Base-by-base conservation (phyloP, 2,888 invertebrate genomes). In the Celastrina argiolus region DNA sequence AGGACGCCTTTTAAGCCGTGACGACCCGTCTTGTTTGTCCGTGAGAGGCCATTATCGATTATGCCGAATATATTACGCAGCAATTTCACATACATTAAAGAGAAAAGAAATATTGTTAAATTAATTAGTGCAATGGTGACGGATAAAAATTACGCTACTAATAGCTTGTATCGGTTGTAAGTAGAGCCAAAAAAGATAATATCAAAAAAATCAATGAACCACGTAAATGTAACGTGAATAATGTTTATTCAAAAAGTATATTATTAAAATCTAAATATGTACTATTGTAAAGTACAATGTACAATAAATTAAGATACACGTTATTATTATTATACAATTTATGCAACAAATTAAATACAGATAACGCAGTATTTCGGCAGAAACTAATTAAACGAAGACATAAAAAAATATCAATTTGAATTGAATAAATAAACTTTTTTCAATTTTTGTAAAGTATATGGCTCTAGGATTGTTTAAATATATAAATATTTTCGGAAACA, bases 1-100 rank as follows among this genome's bases (percentile, higher is more conserved):
- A 76, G 76, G 79, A 71, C 68, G 76, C 78, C 80, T 82, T 84
- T 83, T 82, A 80, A 82, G 58, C 63, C 71, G 75, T 72, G 73
- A 74, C 69, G 73, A 69, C 73, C 72, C 69, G 73, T 74, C 72
- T 71, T 71, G 71, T 72, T 71, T 71, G 68, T 69, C 69, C 69
- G 68, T 63, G 26, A 39, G 36, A 51, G 41, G 58, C 28, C 58
- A 66, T 59, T 31, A 59, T 66, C 28, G 58, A 42, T 66, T 42
- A 45, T 14, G 31, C 12, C 12, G 22, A 18, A 51, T 51, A 51
- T 51, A 8, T 51, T 22, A 51, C 51, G 14, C 51, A 51, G 51
- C 51, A 51, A 51, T 51, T 51, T 51, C 18, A 10, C 10, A 45
- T 45, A 18, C 7, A 18, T 45, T 45, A 18, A 16, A 16, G 18